Evolutionary conservation across 2,888 invertebrate genomes (phyloP).

Genomic region (Lasioglossum villosulum): DNA sequence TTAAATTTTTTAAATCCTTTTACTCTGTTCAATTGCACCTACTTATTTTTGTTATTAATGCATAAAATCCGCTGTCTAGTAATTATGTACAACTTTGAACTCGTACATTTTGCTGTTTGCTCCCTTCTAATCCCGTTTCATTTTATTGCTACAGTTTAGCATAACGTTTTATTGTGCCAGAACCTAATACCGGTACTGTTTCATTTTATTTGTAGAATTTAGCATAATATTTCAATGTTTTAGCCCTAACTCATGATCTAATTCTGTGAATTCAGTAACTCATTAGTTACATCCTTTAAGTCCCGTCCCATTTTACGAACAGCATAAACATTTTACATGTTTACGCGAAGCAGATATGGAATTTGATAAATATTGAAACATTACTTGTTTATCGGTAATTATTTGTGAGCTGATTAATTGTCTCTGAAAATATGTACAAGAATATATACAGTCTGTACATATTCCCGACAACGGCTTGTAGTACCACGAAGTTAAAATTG

Average conservation of each 20-base stretch:
- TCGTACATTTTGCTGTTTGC: not conserved
- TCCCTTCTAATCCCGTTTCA: not conserved
- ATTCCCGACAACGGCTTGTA: not conserved
- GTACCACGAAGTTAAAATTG: not conserved
- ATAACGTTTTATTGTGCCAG: not conserved
- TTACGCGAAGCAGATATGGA: not conserved
- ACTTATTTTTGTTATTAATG: too few relatives aligned
- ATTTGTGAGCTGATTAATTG: not conserved
- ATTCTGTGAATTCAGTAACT: not conserved
- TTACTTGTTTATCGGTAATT: not conserved
- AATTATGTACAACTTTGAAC: not conserved
- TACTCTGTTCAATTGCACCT: too few relatives aligned
- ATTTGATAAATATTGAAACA: not conserved
- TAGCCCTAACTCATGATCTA: not conserved
- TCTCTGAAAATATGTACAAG: not conserved
- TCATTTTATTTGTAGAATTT: not conserved
- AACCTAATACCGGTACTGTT: not conserved
- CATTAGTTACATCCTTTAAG: not conserved
- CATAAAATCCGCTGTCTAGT: not conserved
- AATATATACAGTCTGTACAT: not conserved
- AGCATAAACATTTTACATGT: not conserved
- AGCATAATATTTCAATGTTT: not conserved
- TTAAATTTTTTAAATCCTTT: too few relatives aligned
- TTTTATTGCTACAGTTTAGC: not conserved
- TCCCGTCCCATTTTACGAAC: not conserved